phyloP scores from a whole-genome alignment of 2,113 vertebrate species.

The Salvelinus fontinalis region DNA sequence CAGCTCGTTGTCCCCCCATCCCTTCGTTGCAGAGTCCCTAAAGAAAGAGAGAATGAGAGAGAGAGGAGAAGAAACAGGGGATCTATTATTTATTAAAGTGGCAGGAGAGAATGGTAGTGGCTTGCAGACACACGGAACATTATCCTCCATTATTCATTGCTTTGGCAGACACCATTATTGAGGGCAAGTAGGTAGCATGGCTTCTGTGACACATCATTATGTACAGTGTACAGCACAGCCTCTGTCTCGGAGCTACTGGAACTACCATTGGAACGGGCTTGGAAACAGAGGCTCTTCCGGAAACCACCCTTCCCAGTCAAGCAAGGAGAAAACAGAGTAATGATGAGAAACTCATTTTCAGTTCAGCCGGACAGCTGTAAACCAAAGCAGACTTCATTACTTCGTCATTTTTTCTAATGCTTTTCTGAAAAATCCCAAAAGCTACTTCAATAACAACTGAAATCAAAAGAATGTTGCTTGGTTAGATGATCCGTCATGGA shows the following conservation, averaged over 20 bases:
- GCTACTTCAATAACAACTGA: not conserved
- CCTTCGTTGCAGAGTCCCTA: slow-evolving; percentile 1
- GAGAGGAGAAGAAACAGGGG: slow-evolving; percentile 16
- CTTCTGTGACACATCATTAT: slow-evolving; percentile 17
- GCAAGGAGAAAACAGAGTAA: no score
- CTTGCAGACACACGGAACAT: slow-evolving; percentile 48
- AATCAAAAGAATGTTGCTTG: not conserved
- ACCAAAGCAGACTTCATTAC: no score
- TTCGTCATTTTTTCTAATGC: no score
- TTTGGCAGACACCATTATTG: slow-evolving; percentile 35
- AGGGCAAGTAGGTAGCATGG: slow-evolving; percentile 13
- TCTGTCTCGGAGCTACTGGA: not conserved
- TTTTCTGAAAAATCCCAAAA: not conserved
- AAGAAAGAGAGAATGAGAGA: slow-evolving; percentile 13
- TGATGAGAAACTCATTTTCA: no score
- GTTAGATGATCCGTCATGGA: not conserved
- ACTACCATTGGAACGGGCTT: no score
- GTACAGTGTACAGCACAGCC: not conserved
- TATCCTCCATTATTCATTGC: slow-evolving; percentile 64
- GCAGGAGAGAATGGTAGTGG: slow-evolving; percentile 26
- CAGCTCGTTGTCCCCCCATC: slow-evolving; percentile 27
- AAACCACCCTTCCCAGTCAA: no score
- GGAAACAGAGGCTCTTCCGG: no score
- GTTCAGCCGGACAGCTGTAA: no score
- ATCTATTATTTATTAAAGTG: slow-evolving; percentile 55